phyloP scores from a whole-genome alignment of 2,888 invertebrate genomes.

The Anthrax anthrax region DNA sequence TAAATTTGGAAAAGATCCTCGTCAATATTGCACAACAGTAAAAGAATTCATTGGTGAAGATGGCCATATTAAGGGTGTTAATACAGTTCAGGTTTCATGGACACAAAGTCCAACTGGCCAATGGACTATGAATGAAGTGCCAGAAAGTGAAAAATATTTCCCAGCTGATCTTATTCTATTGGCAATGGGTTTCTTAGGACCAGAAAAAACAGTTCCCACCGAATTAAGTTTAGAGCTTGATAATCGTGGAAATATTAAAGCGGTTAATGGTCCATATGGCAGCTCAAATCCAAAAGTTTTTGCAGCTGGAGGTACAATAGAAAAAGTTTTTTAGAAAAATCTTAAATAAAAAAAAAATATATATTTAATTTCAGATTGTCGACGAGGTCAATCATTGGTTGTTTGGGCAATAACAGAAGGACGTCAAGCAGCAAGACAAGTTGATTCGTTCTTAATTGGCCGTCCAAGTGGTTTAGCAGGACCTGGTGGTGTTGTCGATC shows the following conservation, averaged over 20 bases:
- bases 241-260: conserved; percentile 82
- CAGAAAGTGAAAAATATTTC: conserved; percentile 63
- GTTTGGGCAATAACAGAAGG: conserved; percentile 99
- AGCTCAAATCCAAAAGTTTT: conserved; percentile 75
- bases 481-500: conserved; percentile 70
- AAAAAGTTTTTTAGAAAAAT: background rate
- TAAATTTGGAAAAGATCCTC: conserved; percentile 84
- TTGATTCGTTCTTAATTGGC: conserved; percentile 73
- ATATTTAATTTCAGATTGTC: conserved; percentile 57
- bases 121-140: conserved; percentile 85
- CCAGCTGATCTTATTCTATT: conserved; percentile 83
- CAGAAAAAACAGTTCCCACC: conserved; percentile 75
- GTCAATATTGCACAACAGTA: conserved; percentile 84
- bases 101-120: conserved; percentile 78
- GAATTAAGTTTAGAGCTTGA: conserved; percentile 73
- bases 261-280: conserved; percentile 58
- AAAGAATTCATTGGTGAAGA: conserved; percentile 87
- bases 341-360: background rate
- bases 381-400: conserved; percentile 95
- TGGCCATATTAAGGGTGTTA: conserved; percentile 82
- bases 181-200: conserved; percentile 98
- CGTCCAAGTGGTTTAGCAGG: conserved; percentile 68
- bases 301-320: conserved; percentile 76
- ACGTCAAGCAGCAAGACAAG: conserved; percentile 89
- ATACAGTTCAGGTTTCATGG: conserved; percentile 86